phyloP scores from a whole-genome alignment of 2,888 invertebrate species.

The Xestia xanthographa region DNA sequence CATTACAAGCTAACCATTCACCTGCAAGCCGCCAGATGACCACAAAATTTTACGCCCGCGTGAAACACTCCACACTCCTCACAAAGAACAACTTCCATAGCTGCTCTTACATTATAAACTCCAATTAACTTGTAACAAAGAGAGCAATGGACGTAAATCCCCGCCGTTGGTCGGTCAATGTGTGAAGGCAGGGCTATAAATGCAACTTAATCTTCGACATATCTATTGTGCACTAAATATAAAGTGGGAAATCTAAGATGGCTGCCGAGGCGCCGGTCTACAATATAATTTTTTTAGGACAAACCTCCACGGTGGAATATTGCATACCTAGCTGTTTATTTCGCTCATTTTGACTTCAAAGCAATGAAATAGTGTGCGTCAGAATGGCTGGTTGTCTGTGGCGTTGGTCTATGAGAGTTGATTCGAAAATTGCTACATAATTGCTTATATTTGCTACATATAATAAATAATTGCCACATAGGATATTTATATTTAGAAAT shows the following conservation, averaged over 20 bases:
- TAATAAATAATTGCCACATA: too few species aligned
- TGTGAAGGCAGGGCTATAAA: constrained; percentile 54
- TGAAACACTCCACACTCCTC: constrained; percentile 8
- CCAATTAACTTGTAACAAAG: constrained; percentile 38
- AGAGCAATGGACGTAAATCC: constrained; percentile 38
- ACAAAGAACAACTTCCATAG: constrained; percentile 35
- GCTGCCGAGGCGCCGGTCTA: constrained; percentile 58
- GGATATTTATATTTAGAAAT: too few species aligned
- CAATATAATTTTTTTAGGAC: constrained; percentile 48
- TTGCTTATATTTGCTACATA: too few species aligned
- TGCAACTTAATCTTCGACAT: constrained; percentile 66
- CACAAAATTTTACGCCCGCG: constrained; percentile 45
- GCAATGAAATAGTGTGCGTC: constrained; percentile 2
- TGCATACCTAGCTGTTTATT: background rate
- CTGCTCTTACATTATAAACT: constrained; percentile 22
- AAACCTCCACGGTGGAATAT: constrained; percentile 14
- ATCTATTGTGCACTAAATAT: constrained; percentile 67
- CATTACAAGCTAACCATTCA: constrained; percentile 48
- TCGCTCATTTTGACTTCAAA: background rate
- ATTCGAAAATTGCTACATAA: too few species aligned
- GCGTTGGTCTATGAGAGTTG: too few species aligned
- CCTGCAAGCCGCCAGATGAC: constrained; percentile 53
- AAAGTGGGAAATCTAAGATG: constrained; percentile 63
- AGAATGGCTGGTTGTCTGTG: too few species aligned
- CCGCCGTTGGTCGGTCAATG: constrained; percentile 22